Conservation (phyloP, 2,888 invertebrate genomes). For the Steinernema scapterisci region DNA sequence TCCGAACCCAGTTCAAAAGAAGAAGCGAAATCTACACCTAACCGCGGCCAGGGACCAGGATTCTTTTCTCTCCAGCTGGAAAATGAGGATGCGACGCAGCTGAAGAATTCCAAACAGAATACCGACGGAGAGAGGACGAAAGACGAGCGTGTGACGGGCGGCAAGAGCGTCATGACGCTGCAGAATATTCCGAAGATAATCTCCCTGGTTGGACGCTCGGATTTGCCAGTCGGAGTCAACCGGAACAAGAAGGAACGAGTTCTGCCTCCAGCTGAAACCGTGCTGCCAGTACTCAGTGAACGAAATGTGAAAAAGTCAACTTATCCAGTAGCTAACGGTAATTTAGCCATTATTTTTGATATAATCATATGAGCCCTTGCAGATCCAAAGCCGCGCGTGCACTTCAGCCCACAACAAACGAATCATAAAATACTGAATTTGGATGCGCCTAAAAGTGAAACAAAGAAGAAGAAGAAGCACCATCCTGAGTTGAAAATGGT, state of each 20-base stretch:
- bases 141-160: not conserved
- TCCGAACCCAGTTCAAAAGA: not conserved
- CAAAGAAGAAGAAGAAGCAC: too few relatives aligned
- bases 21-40: not conserved
- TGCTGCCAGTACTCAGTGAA: not conserved
- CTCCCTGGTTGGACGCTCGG: not conserved
- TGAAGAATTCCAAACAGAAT: not conserved
- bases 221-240: not conserved
- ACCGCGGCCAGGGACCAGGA: too few relatives aligned
- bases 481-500: too few relatives aligned
- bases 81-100: not conserved
- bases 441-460: not conserved
- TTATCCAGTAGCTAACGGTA: not conserved
- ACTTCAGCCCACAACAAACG: not conserved
- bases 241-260: not conserved
- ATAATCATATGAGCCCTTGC: too few relatives aligned
- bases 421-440: not conserved
- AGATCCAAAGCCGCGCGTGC: too few relatives aligned
- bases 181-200: constrained; percentile 10
- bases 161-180: not conserved
- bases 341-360: not conserved
- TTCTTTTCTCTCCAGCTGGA: too few relatives aligned
- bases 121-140: not conserved
- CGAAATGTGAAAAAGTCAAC: not conserved
- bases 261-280: not conserved